Evolutionary conservation across 1,140 invertebrate genomes (phyloP), one percentile per base, ranked within the genome.

Genomic region (Diprion similis): DNA sequence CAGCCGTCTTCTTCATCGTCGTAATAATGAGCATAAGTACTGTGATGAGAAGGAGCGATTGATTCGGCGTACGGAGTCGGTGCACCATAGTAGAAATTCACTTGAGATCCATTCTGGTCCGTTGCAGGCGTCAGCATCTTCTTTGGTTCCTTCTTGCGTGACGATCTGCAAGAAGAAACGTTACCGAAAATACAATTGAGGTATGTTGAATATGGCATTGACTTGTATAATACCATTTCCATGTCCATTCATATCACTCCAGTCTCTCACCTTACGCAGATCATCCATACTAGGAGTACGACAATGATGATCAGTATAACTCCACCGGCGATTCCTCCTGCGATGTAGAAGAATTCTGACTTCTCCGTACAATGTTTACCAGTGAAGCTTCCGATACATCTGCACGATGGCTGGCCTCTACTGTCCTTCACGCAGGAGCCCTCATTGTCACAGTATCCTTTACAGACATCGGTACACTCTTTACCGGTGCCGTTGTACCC

Each of bases 11-110:
- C 97, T 83, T 98, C 97, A 78, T 97, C 95, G 78, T 94, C 92
- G 80, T 98, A 98, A 85, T 98, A 98, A 84, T 98, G 96, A 17
- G 96, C 96, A 83, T 98, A 98, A 0, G 96, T 97, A 51, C 95
- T 97, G 82, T 98, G 96, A 86, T 98, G 96, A 1, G 96, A 97
- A 0, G 97, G 96, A 0, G 97, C 97, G 78, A 98, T 97, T 46
- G 95, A 96, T 84, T 98, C 97, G 24, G 96, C 97, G 86, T 98
- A 98, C 0, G 96, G 96, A 2, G 93, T 94, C 1, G 94, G 94
- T 1, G 96, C 96, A 73, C 96, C 96, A 80, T 98, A 98, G 84
- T 97, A 98, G 91, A 98, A 98, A 89, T 98, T 98, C 1, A 97
- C 96, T 90, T 97, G 96, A 1, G 95, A 96, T 2, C 95, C 95